Evolutionary conservation across 2,113 vertebrate species (phyloP).

Genomic region (Psittacus erithacus): DNA sequence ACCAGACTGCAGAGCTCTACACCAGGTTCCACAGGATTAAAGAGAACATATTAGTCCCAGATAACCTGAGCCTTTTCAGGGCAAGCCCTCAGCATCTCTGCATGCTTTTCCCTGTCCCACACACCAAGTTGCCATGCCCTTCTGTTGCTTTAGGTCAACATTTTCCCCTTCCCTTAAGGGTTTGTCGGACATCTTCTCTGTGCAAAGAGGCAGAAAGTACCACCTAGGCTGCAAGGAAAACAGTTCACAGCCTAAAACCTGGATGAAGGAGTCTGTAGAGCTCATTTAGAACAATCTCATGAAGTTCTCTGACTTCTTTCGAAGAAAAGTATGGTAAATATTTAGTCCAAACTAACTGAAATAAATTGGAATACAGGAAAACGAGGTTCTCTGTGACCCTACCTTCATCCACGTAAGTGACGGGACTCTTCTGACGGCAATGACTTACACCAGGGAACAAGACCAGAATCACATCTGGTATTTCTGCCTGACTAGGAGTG

Average conservation of each 20-base stretch:
- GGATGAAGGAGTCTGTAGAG: background rate
- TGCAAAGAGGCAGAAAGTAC: background rate
- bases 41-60: background rate
- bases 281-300: background rate
- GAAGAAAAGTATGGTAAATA: background rate
- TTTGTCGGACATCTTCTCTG: background rate
- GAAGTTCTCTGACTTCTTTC: background rate
- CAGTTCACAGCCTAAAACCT: background rate
- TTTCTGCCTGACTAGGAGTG: background rate
- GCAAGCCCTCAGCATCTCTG: background rate
- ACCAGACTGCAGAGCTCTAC: background rate
- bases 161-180: background rate
- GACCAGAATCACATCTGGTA: background rate
- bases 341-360: background rate
- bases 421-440: background rate
- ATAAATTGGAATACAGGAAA: background rate
- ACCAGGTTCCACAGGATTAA: fast-evolving
- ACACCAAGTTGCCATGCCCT: background rate
- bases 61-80: background rate
- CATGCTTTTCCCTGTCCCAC: background rate
- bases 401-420: background rate
- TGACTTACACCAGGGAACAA: background rate
- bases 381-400: background rate
- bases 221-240: background rate
- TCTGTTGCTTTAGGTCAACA: background rate